phyloP scores from a whole-genome alignment of 2,797 vertebrate species.

The Brachyrhaphis roseni region DNA sequence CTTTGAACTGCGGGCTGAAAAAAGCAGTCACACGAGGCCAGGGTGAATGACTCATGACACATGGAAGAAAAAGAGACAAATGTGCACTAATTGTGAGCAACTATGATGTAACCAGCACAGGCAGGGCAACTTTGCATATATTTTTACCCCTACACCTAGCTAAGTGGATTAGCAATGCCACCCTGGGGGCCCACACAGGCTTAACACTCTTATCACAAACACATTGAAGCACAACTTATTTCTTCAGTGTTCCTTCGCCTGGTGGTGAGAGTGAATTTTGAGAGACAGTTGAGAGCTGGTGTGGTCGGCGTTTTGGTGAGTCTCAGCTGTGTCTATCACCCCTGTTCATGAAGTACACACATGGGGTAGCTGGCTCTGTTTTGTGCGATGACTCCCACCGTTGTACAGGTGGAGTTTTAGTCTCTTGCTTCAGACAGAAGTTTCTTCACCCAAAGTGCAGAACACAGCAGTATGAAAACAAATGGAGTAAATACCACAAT shows the following conservation, averaged over 20 bases:
- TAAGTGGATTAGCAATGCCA: constrained; percentile 78
- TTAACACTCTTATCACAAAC: constrained; percentile 75
- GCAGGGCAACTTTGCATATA: constrained; percentile 70
- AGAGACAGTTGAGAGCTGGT: constrained; percentile 22
- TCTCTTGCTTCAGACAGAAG: not conserved
- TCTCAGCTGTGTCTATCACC: not conserved
- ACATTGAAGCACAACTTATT: constrained; percentile 71
- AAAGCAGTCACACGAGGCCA: constrained; percentile 51
- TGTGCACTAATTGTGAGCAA: constrained; percentile 58
- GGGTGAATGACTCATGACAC: constrained; percentile 54
- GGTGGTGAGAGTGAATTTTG: constrained; percentile 34
- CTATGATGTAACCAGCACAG: constrained; percentile 72
- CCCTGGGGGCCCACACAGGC: constrained; percentile 62
- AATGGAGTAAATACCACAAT: not conserved
- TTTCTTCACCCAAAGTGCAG: not conserved
- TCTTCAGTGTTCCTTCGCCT: constrained; percentile 59
- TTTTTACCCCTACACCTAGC: constrained; percentile 72
- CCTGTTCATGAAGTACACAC: not conserved
- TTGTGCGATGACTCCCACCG: not conserved
- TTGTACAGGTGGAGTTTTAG: not conserved
- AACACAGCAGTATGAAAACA: not conserved
- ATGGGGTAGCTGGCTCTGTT: not conserved
- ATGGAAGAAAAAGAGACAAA: constrained; percentile 33
- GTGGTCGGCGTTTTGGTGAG: not conserved
- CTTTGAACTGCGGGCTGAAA: constrained; percentile 57